phyloP scores from a whole-genome alignment of 2,113 vertebrate genomes.

The Stigmatopora argus region DNA sequence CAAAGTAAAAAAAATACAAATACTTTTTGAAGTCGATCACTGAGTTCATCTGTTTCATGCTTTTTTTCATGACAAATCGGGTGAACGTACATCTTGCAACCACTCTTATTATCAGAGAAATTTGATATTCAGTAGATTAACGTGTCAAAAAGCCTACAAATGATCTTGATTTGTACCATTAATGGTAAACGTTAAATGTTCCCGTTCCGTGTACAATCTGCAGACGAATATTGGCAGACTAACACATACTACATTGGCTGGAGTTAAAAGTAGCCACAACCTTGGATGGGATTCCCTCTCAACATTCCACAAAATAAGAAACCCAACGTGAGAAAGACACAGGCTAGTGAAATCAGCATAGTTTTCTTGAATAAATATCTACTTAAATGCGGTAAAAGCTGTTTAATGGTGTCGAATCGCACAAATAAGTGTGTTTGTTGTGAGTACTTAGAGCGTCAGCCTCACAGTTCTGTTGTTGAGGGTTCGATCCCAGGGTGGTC shows the following conservation, averaged over 20 bases:
- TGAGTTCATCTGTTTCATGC: constrained; percentile 2
- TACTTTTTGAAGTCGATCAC: constrained; percentile 42
- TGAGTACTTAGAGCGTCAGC: no score
- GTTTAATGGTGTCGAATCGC: constrained; percentile 7
- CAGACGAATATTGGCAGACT: constrained; percentile 28
- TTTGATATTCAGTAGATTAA: no score
- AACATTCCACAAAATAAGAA: constrained; percentile 39
- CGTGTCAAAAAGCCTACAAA: constrained; percentile 5
- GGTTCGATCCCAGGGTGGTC: no score
- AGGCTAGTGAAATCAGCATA: constrained; percentile 19
- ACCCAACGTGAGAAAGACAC: constrained; percentile 20
- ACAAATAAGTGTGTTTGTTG: constrained; percentile 7
- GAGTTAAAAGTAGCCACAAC: constrained; percentile 46
- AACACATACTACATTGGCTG: constrained; percentile 29
- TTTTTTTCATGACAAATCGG: constrained; percentile 14
- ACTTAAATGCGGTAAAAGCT: constrained; percentile 10
- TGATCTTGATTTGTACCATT: neutral
- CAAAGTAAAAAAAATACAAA: constrained; percentile 39
- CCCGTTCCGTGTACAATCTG: constrained; percentile 29
- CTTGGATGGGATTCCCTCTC: constrained; percentile 37
- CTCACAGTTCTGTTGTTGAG: no score
- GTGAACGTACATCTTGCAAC: constrained; percentile 5
- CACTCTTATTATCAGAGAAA: neutral
- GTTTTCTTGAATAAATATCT: constrained; percentile 9
- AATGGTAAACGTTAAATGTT: constrained; percentile 11